Evolutionary conservation across 1,140 invertebrate species (phyloP), one percentile per base, ranked within the genome.

Genomic region (Drosophila pandora): DNA sequence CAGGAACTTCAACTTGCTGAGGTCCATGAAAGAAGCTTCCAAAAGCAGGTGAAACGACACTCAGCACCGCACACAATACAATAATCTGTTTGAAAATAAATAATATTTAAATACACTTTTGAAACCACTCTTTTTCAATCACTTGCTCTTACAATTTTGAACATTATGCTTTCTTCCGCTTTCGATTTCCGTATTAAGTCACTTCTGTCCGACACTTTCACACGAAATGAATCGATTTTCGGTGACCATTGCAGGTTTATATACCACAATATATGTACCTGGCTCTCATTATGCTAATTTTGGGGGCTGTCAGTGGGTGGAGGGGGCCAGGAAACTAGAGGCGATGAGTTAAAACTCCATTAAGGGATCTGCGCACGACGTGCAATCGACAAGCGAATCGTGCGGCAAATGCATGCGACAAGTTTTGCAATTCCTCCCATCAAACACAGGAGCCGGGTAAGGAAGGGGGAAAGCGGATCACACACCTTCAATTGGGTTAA

Each of bases 381-480:
- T 87, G 59, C 69, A 65, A 78, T 78, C 73, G 70, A 87, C 82
- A 87, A 85, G 82, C 73, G 43, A 82, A 81, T 85, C 82, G 82
- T 85, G 82, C 78, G 59, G 61, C 78, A 77, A 87, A 87, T 87
- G 82, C 82, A 81, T 68, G 82, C 74, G 69, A 64, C 81, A 73
- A 65, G 82, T 84, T 84, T 84, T 79, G 82, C 77, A 85, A 87
- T 84, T 22, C 43, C 37, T 32, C 8, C 59, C 59, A 69, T 60
- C 34, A 6, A 28, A 43, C n/a, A 48, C 41, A 23, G 32, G 39
- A 65, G 25, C 25, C 25, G 25, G 25, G 25, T 28, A 6, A 37
- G 32, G 23, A 5, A 6, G 28, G 32, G 23, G 3, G 32, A 13
- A 13, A 23, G 17, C 28, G 13, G 21, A 55, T 21, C 41, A 30